Evolutionary conservation across 2,888 invertebrate species (phyloP), one percentile per base, ranked within the genome.

Genomic region (Mechanitis messenoides): DNA sequence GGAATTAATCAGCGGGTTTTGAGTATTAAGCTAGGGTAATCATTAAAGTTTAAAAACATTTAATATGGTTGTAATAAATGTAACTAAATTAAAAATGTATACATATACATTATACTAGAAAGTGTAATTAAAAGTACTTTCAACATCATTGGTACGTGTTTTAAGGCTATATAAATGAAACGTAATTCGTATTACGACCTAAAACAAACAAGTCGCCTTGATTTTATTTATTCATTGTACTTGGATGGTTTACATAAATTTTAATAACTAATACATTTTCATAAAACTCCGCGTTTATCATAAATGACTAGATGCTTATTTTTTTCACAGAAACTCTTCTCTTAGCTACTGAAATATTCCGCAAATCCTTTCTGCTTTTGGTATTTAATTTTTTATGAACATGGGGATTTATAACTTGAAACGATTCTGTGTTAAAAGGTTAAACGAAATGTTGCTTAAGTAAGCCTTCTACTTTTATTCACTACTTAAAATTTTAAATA

Each of bases 1-100:
- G 75, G 73, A 74, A 74, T 77, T 75, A 74, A 75, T 77, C 75
- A 75, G 70, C 53, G 69, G 56, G 67, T 68, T 65, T 63, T 67
- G 66, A 59, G 66, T 64, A 62, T 62, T 57, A 58, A 66, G 66
- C 63, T 66, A 61, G 61, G 60, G 64, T 56, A 60, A 60, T 64
- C 61, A 62, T 64, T 62, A 64, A 64, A 64, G 53, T 60, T 61
- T 62, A 42, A 33, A 46, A 63, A 55, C 58, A 58, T 63, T 66
- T 63, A 60, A 42, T 47, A 20, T 20, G n/a, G 47, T 47, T 6
- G n/a, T 47, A 47, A 7, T 50, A 31, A 50, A 31, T 50, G 28
- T 31, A 31, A 31, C 31, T 31, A 31, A 28, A 50, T 31, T 31
- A 2, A 31, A 50, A 50, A 31, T 31, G 11, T 50, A 31, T 50